Conservation (phyloP, 2,888 invertebrate species). For the Protonemura montana region DNA sequence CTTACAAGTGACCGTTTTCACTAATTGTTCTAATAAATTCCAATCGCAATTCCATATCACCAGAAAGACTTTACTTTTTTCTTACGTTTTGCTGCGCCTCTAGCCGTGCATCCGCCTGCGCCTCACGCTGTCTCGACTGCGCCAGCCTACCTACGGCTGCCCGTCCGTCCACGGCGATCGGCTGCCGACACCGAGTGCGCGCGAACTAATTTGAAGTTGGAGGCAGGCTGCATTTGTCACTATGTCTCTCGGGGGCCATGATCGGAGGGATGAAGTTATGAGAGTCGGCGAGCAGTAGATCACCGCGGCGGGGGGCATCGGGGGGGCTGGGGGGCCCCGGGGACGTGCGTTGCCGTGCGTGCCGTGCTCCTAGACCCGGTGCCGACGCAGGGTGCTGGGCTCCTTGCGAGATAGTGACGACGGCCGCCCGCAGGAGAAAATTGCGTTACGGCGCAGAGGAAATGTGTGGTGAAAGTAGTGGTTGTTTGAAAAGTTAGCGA, state of each 20-base stretch:
- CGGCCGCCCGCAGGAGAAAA: background rate
- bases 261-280: constrained; percentile 63
- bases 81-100: constrained; percentile 20
- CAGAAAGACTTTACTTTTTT: too few relatives aligned
- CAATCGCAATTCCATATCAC: too few relatives aligned
- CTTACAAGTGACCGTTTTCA: too few relatives aligned
- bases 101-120: constrained; percentile 31
- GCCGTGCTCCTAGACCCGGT: background rate
- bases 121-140: constrained; percentile 21
- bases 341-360: constrained; percentile 12
- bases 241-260: constrained; percentile 61
- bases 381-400: background rate
- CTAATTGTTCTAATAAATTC: too few relatives aligned
- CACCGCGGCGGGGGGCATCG: constrained; percentile 53
- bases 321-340: constrained; percentile 33
- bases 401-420: background rate
- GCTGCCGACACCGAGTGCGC: constrained; percentile 52
- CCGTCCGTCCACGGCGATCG: background rate
- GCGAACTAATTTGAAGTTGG: constrained; percentile 63
- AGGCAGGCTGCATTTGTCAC: constrained; percentile 64
- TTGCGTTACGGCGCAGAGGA: background rate
- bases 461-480: background rate
- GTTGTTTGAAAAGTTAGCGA: background rate
- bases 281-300: constrained; percentile 61
- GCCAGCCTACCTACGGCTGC: background rate